These are phyloP conservation scores for Phyllotreta striolata DNA, from an alignment of 2,888 invertebrate genomes.

Conservation along the genomic window DNA sequence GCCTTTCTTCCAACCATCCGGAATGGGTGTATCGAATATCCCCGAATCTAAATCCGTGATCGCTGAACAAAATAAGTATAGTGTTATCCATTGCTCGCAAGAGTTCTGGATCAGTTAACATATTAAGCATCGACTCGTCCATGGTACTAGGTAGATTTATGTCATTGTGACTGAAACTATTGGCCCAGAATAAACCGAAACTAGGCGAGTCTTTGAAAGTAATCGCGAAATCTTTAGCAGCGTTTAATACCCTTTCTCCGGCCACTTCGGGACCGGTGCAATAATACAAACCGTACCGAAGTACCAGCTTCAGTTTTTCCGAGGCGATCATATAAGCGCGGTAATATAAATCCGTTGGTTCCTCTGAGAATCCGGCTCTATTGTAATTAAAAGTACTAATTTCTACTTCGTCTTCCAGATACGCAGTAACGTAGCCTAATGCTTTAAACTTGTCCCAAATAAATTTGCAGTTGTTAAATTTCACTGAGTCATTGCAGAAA, in stretches of 20 bases:
- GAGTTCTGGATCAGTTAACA: conserved; percentile 70
- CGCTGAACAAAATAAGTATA: conserved; percentile 70
- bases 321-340: conserved; percentile 66
- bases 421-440: conserved; percentile 78
- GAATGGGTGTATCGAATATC: conserved; percentile 71
- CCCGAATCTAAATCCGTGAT: conserved; percentile 83
- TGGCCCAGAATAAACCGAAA: conserved; percentile 84
- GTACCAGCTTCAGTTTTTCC: conserved; percentile 65
- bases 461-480: conserved; percentile 75
- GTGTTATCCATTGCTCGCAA: conserved; percentile 16
- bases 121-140: conserved; percentile 76
- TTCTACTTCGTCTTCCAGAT: conserved; percentile 77
- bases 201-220: conserved; percentile 64
- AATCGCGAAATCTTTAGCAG: conserved; percentile 71
- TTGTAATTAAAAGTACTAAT: conserved; percentile 80
- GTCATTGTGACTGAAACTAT: conserved; percentile 77
- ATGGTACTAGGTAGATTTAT: conserved; percentile 74
- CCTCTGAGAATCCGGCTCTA: conserved; percentile 73
- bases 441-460: conserved; percentile 80
- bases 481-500: conserved; percentile 62
- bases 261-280: conserved; percentile 71
- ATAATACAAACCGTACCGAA: conserved; percentile 63
- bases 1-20: conserved; percentile 81
- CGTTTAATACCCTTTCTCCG: conserved; percentile 74
- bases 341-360: conserved; percentile 10